Conservation (phyloP, 2,888 invertebrate species). For the Caenorhabditis plicata region DNA sequence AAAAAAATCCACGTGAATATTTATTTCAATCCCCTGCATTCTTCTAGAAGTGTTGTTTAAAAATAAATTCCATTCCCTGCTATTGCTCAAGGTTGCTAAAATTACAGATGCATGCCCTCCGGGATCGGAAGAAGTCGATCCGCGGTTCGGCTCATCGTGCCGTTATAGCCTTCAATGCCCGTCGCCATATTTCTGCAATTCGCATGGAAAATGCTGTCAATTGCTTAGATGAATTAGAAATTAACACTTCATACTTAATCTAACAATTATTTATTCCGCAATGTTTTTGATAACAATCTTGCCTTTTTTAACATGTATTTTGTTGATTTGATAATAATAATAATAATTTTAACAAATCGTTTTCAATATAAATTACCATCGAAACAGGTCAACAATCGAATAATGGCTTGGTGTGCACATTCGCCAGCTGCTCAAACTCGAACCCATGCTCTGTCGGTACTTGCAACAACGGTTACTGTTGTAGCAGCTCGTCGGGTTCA, state of each 20-base stretch:
- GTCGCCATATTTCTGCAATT: slow-evolving; percentile 51
- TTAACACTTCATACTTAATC: neutral
- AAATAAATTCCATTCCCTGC: too few relatives aligned
- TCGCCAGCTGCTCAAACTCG: slow-evolving; percentile 57
- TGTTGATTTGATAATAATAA: too few relatives aligned
- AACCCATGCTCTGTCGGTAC: slow-evolving; percentile 61
- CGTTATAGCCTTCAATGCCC: slow-evolving; percentile 53
- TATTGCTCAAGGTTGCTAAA: neutral
- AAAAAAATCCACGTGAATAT: too few relatives aligned
- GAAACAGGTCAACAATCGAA: slow-evolving; percentile 32
- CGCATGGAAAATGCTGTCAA: slow-evolving; percentile 43
- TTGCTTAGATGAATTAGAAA: neutral
- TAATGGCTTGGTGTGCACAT: slow-evolving; percentile 63
- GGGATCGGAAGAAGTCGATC: slow-evolving; percentile 39
- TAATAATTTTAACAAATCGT: too few relatives aligned
- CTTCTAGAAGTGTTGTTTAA: neutral
- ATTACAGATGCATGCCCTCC: slow-evolving; percentile 36
- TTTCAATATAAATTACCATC: neutral
- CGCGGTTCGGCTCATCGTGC: slow-evolving; percentile 42
- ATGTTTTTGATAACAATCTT: too few relatives aligned
- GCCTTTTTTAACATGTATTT: too few relatives aligned
- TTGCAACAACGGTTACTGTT: slow-evolving; percentile 65
- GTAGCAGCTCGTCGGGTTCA: slow-evolving; percentile 38
- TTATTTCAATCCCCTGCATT: too few relatives aligned
- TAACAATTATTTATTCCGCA: too few relatives aligned